Evolutionary conservation across 1,140 invertebrate species (phyloP), one percentile per base, ranked within the genome.

Genomic region (Ceratina calcarata): DNA sequence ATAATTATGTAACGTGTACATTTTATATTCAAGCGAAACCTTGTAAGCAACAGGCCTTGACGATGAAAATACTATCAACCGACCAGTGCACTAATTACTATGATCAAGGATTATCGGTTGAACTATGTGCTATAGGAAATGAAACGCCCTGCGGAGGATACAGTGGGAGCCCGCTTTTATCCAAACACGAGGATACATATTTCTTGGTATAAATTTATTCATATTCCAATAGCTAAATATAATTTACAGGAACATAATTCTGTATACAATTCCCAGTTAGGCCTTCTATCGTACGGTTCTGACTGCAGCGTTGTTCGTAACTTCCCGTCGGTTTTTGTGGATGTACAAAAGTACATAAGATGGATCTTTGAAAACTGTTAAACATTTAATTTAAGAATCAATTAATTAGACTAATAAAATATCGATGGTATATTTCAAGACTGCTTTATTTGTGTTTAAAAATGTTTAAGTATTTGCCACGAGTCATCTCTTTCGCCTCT

Each of bases 401-500:
- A 8, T 45, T 45, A 7, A 45, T 45, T 15, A 24, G 18, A 20
- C 20, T 12, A 13, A 55, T 49, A 22, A 32, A 32, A 20, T 2
- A 53, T 1, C 8, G 15, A 49, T 45, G 32, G 13, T 37, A 22
- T 20, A 10, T 13, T 24, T 12, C 71, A 71, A 55, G 66, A 49
- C 72, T 67, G 6, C n/a, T 51, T 83, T 80, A 88, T 78, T 92
- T 92, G 71, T 91, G 90, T 73, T 91, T 95, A 86, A 97, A 97
- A 88, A 99, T 97, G 93, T 98, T 98, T 60, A 99, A 94, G 91
- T 98, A 98, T 93, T 98, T 98, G 55, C 98, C 98, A 85, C 98
- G 94, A 0, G 98, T 99, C 97, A 99, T 98, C 94, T 99, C 98
- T 91, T 98, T 98, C 0, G 98, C 96, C 94, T 99, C 98, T 90